Evolutionary conservation across 2,888 invertebrate genomes (phyloP), one percentile per base, ranked within the genome.

Genomic region (Drosophila stalkeri): DNA sequence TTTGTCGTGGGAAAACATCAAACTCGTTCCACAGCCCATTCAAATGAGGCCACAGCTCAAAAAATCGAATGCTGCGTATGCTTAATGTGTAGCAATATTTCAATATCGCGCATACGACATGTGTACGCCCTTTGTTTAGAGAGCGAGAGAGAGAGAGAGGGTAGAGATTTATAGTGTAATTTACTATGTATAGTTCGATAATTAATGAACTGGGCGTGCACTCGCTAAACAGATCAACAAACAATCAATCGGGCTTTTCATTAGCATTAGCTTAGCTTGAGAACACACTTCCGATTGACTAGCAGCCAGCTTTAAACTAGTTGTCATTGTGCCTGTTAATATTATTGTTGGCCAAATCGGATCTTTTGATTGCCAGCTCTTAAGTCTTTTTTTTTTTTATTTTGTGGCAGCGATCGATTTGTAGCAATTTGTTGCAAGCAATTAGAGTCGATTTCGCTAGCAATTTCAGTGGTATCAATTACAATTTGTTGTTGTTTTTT

Each of bases 1-100:
- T 67, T 64, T 37, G 54, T 62, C 82, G 86, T 89, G 90, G 80
- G 91, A 89, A 90, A 86, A 80, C 64, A 20, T 12, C 43, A 62
- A 83, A 80, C 76, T 73, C 57, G 74, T 80, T 80, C 72, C 39
- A 49, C 9, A n/a, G 23, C 31, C 64, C 20, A 64, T 59, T 49
- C 6, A 51, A 74, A 72, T 41, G 37, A n/a, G 57, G 43, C 46
- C 75, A 43, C 14, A 7, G 11, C 37, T 66, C 46, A n/a, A 65
- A 47, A 43, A 47, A 44, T 16, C 3, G 7, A 41, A 69, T 51
- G 69, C 63, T 71, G 80, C 80, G 81, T 68, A 66, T 76, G 43
- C 70, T 57, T 64, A 23, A 72, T 72, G 46, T 63, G 54, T 35
- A 20, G 16, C 23, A 14, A 51, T 73, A 14, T 41, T 54, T 35